Conservation (phyloP, 2,888 invertebrate genomes). For the Callinectes sapidus region DNA sequence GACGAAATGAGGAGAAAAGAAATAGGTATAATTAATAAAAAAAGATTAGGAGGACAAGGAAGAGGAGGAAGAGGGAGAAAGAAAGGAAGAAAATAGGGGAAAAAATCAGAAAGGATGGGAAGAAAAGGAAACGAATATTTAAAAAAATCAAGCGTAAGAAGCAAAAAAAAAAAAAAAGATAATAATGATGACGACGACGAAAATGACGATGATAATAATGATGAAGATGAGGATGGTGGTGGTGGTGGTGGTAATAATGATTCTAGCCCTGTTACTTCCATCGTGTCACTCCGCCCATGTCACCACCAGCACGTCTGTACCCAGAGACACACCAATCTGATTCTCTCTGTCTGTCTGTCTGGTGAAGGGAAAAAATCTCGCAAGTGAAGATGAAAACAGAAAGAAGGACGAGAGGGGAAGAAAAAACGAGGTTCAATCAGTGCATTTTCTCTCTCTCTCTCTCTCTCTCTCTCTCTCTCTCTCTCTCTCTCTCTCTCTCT, state of each 20-base stretch:
- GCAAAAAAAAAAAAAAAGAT: too few relatives aligned
- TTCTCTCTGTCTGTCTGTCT: background rate
- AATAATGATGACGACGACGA: too few relatives aligned
- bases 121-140: background rate
- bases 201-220: too few relatives aligned
- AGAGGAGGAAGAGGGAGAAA: too few relatives aligned
- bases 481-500: conserved; percentile 7
- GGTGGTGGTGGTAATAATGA: background rate
- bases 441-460: background rate
- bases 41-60: too few relatives aligned
- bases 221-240: background rate
- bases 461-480: conserved; percentile 38
- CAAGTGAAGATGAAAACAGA: background rate
- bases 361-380: background rate
- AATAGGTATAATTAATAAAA: too few relatives aligned
- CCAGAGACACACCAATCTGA: background rate
- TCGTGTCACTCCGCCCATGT: background rate
- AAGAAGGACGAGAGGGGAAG: background rate
- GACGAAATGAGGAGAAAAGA: too few relatives aligned
- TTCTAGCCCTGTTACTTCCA: background rate
- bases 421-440: background rate
- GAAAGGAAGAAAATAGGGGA: background rate
- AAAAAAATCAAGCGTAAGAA: too few relatives aligned
- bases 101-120: background rate
- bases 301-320: background rate